A percentile compares a stretch with the other conserved stretches of the same genome.
Evolutionary conservation across 2,797 vertebrate genomes (phyloP).

Genomic region (Gymnocypris eckloni): DNA sequence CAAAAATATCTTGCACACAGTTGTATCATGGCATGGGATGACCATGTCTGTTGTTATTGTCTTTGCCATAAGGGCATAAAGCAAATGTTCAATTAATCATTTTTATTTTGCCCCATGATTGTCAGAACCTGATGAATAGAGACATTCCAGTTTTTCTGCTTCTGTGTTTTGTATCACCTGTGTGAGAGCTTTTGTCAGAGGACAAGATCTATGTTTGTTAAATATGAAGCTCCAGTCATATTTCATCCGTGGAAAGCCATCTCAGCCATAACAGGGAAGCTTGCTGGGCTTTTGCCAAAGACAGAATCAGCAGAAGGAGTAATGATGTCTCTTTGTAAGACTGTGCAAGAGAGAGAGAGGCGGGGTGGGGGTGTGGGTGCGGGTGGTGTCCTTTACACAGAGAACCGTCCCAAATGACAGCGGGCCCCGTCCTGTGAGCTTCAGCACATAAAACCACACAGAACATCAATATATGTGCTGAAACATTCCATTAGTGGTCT

Average conservation of each 20-base stretch:
- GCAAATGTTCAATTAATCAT: not conserved
- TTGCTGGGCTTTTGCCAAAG: slow-evolving; percentile 43
- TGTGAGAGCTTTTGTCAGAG: slow-evolving; percentile 31
- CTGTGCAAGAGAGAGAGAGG: slow-evolving; percentile 1
- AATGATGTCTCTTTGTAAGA: slow-evolving; percentile 32
- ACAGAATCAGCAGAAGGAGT: slow-evolving; percentile 47
- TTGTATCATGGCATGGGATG: not conserved
- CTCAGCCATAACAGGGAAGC: slow-evolving; percentile 23
- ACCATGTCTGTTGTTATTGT: not conserved
- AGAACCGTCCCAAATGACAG: slow-evolving; percentile 43
- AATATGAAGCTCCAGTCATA: slow-evolving; percentile 11
- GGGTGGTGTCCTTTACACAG: slow-evolving; percentile 29
- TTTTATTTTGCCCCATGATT: not conserved
- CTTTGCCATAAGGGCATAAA: not conserved
- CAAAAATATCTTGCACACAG: not conserved
- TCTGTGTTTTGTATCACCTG: slow-evolving; percentile 20
- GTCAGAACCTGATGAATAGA: not conserved
- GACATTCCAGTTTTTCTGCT: not conserved
- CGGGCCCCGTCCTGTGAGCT: slow-evolving; percentile 34
- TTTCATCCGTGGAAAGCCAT: slow-evolving; percentile 32
- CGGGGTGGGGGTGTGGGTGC: no score
- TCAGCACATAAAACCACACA: slow-evolving; percentile 36
- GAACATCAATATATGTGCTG: slow-evolving; percentile 45
- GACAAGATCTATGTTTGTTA: slow-evolving; percentile 40
- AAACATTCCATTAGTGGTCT: slow-evolving; percentile 51